Base-by-base conservation (phyloP, 2,797 vertebrate species). In the Pipistrellus nathusii region DNA sequence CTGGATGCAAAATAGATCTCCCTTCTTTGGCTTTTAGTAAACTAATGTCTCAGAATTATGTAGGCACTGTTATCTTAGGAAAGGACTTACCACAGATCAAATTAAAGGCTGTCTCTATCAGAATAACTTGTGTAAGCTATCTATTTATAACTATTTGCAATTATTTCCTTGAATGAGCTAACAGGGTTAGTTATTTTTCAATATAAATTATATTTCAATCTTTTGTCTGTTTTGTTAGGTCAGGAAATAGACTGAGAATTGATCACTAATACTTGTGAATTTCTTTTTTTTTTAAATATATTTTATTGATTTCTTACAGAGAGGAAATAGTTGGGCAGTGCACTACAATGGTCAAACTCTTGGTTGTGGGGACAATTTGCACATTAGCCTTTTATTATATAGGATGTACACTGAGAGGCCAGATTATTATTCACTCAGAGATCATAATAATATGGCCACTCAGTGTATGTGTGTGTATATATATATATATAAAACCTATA, bases 71-170 rank as follows among this genome's bases (percentile, higher is more conserved):
- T 78, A 86, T 59, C 17, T 94, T 69, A 15, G 44, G 41, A 20
- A 71, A 85, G 81, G 57, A 30, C 3, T 83, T 55, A 53, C 32
- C 15, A 76, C 14, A 75, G 48, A 6, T 71, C 66, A 94, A 90
- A 94, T 86, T 38, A 88, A 94, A 72, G 71, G 11, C 35, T 81
- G 23, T 85, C 51, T 76, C 3, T 62, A 48, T 41, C 51, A 80
- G 68, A 48, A 81, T 86, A 82, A 93, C 27, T 95, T 94, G 5
- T 88, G n/a, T 55, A 92, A 55, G 8, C 17, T 80, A 91, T 55
- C 32, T 77, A 91, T 59, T 53, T 88, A 82, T 1, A 90, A 83
- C 13, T 62, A 77, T 46, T 89, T 88, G 76, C 4, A 72, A 44
- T 85, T 77, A 78, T 85, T 73, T 75, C 21, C 30, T 83, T 90